Percentiles rank a stretch among this genome's conserved stretches.
These are phyloP conservation scores for Acromyrmex heyeri DNA, from an alignment of 1,140 invertebrate species.

Conservation along the genomic window DNA sequence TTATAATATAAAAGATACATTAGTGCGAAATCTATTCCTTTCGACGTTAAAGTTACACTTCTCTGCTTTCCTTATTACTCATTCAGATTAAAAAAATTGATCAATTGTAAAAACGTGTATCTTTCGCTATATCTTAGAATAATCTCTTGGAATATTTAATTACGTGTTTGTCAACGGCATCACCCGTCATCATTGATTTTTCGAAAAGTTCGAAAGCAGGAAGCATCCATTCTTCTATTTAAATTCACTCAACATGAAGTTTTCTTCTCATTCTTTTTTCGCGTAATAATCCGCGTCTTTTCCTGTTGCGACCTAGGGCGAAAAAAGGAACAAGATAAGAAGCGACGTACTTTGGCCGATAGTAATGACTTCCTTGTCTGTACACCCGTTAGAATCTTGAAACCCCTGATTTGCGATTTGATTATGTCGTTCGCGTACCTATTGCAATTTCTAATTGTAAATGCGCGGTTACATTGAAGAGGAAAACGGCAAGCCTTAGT, in stretches of 20 bases:
- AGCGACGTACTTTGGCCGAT: slow-evolving; percentile 71
- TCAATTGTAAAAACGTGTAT: slow-evolving; percentile 25
- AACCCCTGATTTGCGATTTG: slow-evolving; percentile 75
- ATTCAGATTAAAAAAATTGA: background rate
- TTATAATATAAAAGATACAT: background rate
- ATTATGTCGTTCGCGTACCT: slow-evolving; percentile 81
- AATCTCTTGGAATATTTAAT: slow-evolving; percentile 27
- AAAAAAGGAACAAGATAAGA: slow-evolving; percentile 71
- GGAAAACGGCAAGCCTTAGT: slow-evolving; percentile 37
- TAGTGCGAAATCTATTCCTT: background rate
- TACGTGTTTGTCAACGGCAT: slow-evolving; percentile 34
- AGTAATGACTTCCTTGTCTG: slow-evolving; percentile 83
- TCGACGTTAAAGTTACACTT: too few relatives aligned
- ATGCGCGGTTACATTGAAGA: slow-evolving; percentile 43
- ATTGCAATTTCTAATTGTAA: slow-evolving; percentile 82
- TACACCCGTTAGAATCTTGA: slow-evolving; percentile 73
- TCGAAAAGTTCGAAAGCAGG: slow-evolving; percentile 70
- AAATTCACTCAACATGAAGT: slow-evolving; percentile 59
- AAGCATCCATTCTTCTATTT: slow-evolving; percentile 59
- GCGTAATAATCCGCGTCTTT: slow-evolving; percentile 65
- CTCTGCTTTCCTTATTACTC: background rate
- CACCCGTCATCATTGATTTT: slow-evolving; percentile 43
- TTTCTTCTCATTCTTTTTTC: slow-evolving; percentile 39
- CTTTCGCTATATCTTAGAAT: slow-evolving; percentile 13
- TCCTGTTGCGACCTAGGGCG: slow-evolving; percentile 68